Percentiles rank a stretch among this genome's conserved stretches.
phyloP scores from a whole-genome alignment of 2,113 vertebrate species.

The Boulengeromyrus knoepffleri region DNA sequence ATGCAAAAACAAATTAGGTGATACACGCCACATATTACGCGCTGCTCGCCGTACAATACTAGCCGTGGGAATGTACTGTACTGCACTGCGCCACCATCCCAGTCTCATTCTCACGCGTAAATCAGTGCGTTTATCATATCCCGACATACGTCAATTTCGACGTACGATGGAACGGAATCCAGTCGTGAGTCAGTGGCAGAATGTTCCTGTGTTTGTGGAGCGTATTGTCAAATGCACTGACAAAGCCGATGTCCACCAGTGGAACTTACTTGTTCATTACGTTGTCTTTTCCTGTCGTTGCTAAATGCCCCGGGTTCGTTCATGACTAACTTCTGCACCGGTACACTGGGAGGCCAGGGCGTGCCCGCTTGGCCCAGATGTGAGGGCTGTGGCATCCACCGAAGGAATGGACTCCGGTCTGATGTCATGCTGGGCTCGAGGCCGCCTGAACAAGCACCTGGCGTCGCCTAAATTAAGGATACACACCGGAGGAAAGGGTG shows the following conservation, averaged over 20 bases:
- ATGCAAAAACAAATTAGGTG: too few species aligned
- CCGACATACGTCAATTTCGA: neutral
- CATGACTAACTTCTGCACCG: slow-evolving; percentile 20
- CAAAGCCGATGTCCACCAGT: neutral
- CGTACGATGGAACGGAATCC: neutral
- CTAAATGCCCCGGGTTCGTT: slow-evolving; percentile 33
- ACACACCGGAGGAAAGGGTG: neutral
- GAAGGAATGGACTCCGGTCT: slow-evolving; percentile 32
- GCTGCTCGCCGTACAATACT: neutral
- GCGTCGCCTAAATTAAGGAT: neutral
- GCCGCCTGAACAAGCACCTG: neutral
- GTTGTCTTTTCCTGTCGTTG: slow-evolving; percentile 29
- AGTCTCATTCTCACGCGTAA: too few species aligned
- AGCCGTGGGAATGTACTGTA: too few species aligned
- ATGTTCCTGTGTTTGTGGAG: neutral
- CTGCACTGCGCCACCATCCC: too few species aligned
- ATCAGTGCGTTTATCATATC: neutral
- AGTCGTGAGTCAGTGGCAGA: neutral
- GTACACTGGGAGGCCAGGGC: slow-evolving; percentile 29
- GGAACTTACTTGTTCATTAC: slow-evolving; percentile 47
- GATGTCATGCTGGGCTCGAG: neutral
- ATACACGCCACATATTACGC: neutral
- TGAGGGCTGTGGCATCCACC: slow-evolving; percentile 64
- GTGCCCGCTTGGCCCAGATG: slow-evolving; percentile 36
- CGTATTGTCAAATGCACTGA: neutral